Percentiles rank a stretch among this genome's conserved stretches.
Conservation (phyloP, 2,113 vertebrate genomes). For the Heloderma charlesbogerti region DNA sequence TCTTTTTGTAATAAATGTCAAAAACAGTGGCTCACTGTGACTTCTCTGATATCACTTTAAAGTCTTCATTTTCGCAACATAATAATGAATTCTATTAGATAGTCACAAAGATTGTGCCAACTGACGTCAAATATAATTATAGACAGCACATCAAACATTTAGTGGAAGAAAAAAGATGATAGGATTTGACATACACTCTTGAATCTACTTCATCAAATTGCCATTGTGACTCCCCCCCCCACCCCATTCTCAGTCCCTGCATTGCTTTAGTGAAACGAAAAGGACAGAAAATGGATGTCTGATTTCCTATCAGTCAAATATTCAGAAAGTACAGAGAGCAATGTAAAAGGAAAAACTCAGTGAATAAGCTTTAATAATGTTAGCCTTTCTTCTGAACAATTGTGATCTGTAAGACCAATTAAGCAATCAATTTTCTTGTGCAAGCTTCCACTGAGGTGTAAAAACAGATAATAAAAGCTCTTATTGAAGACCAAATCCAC, state of each 20-base stretch:
- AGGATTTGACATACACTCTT: neutral
- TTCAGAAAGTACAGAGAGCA: neutral
- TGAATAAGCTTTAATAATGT: slow-evolving; percentile 36
- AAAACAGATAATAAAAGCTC: slow-evolving; percentile 15
- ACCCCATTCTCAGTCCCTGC: neutral
- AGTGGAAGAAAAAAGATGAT: neutral
- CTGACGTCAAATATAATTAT: slow-evolving; percentile 33
- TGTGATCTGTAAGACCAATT: slow-evolving; percentile 25
- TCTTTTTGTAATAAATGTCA: slow-evolving; percentile 26
- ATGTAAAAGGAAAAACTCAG: neutral
- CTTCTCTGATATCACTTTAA: slow-evolving; percentile 4
- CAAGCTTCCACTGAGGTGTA: neutral
- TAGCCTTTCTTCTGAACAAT: slow-evolving; percentile 11
- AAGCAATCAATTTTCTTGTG: slow-evolving; percentile 17
- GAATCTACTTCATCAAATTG: slow-evolving; percentile 40
- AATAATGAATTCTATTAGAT: slow-evolving; percentile 33
- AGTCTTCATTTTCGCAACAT: slow-evolving; percentile 18
- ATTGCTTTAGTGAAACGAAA: slow-evolving; percentile 28
- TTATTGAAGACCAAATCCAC: slow-evolving; percentile 14
- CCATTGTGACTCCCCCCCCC: neutral
- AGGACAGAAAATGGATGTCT: neutral
- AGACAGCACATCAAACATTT: slow-evolving; percentile 33
- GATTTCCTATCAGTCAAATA: slow-evolving; percentile 20
- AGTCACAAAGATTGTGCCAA: slow-evolving; percentile 21
- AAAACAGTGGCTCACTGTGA: slow-evolving; percentile 26